Evolutionary conservation across 1,140 invertebrate species (phyloP), one percentile per base, ranked within the genome.

Genomic region (Drosophila chauvacae): DNA sequence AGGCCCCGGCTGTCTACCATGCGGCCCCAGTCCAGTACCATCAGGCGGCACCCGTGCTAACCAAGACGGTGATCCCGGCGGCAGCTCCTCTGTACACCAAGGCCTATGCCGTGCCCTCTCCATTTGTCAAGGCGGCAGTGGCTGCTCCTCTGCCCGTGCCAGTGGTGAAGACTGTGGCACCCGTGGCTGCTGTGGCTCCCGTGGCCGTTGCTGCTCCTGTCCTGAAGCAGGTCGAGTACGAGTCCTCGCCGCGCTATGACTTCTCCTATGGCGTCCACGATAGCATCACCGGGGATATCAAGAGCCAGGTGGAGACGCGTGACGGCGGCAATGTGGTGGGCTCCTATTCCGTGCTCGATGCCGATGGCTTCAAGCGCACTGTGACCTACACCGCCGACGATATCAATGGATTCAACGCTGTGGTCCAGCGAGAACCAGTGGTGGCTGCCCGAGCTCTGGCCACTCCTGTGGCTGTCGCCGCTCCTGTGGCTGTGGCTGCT

Each of bases 341-440:
- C 6, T 93, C 91, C 37, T 95, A 95, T 92, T 93, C 93, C 28
- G 86, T 94, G 5, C 88, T 94, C 18, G 94, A 95, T 78, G 94
- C 94, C 20, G 94, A 95, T 86, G 94, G 94, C 33, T 94, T 87
- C 23, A 92, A 93, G 66, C 87, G 94, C 48, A 94, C 93, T 5
- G 94, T 94, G 1, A 94, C 94, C 53, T 95, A 94, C 81, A 93
- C 93, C 13, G 94, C 93, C 28, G 93, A 94, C 76, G 92, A 94
- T 42, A 68, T 94, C 39, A 93, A 94, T 58, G 94, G 93, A 35
- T 94, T 94, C 84, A 94, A 93, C 76, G 93, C 93, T 18, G 92
- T 93, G n/a, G 93, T 94, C 1, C 92, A 92, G 61, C 91, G 92
- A 37, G 93, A 93, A 66, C 93, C 93, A 6, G 69, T 93, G 33